Conservation (phyloP, 1,140 invertebrate species). For the Andricus grossulariae region DNA sequence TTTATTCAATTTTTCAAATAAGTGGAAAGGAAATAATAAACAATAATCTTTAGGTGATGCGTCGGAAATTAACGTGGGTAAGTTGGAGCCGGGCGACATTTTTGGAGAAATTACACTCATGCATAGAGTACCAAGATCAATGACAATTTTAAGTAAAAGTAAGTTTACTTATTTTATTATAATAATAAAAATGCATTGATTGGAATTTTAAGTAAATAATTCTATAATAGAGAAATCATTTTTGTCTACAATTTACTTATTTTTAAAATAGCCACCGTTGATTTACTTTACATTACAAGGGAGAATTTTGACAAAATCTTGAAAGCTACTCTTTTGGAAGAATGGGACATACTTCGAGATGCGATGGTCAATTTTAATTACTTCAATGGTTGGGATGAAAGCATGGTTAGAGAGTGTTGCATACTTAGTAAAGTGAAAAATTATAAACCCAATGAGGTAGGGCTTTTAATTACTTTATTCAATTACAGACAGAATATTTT, state of each 20-base stretch:
- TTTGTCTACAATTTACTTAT: conserved; percentile 25
- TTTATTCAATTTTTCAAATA: neutral
- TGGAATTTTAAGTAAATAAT: neutral
- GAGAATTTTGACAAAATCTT: conserved; percentile 79
- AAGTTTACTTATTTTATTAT: conserved; percentile 18
- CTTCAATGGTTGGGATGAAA: conserved; percentile 79
- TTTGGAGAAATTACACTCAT: conserved; percentile 81
- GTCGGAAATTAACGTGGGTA: conserved; percentile 52
- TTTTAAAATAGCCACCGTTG: conserved; percentile 71
- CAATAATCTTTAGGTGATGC: conserved; percentile 47
- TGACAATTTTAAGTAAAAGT: conserved; percentile 75
- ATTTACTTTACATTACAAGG: conserved; percentile 75
- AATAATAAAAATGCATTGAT: neutral
- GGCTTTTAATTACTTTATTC: neutral
- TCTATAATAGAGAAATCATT: neutral
- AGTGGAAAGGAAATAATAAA: too few species aligned
- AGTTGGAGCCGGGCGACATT: conserved; percentile 74
- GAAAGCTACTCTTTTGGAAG: conserved; percentile 75
- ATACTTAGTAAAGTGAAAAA: conserved; percentile 79
- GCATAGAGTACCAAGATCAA: conserved; percentile 77
- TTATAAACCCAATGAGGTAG: conserved; percentile 76
- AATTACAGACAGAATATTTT: neutral
- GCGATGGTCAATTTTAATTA: conserved; percentile 80
- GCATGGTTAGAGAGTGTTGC: conserved; percentile 78
- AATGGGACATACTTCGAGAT: conserved; percentile 79